Evolutionary conservation across 2,888 invertebrate species (phyloP).

Genomic region (Endomychus coccineus): DNA sequence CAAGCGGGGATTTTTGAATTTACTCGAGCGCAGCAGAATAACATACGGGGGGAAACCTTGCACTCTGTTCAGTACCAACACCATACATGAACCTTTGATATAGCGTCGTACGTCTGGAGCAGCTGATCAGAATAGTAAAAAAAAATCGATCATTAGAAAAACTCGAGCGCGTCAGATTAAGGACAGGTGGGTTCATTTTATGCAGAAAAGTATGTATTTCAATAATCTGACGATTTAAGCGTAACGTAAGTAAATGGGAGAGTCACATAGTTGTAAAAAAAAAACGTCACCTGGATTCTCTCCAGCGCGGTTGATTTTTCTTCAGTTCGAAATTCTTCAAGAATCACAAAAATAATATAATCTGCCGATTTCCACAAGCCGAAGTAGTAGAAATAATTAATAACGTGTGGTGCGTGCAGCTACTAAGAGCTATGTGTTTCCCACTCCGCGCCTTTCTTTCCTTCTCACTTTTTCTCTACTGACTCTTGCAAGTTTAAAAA

Average conservation of each 20-base stretch:
- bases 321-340: neutral
- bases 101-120: slow-evolving; percentile 3
- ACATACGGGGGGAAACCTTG: slow-evolving; percentile 6
- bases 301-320: neutral
- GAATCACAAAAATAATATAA: slow-evolving; percentile 1
- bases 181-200: slow-evolving; percentile 6
- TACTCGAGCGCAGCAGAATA: slow-evolving; percentile 5
- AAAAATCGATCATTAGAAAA: slow-evolving; percentile 4
- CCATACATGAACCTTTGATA: slow-evolving; percentile 2
- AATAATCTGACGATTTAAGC: neutral
- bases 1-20: slow-evolving; percentile 8
- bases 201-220: slow-evolving; percentile 2
- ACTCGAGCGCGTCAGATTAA: slow-evolving; percentile 7
- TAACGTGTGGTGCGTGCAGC: slow-evolving; percentile 2
- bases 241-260: neutral
- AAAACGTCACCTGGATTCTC: neutral
- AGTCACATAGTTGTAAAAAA: slow-evolving; percentile 1
- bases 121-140: slow-evolving; percentile 1
- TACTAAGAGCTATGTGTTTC: slow-evolving; percentile 1
- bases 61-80: neutral
- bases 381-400: no score
- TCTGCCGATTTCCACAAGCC: slow-evolving; percentile 1
- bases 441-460: no score
- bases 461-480: slow-evolving; percentile 10
- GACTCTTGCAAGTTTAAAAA: slow-evolving; percentile 19